Percentiles rank a stretch among this genome's conserved stretches.
These are phyloP conservation scores for Pseudopipra pipra DNA, from an alignment of 2,113 vertebrate species.

Conservation along the genomic window DNA sequence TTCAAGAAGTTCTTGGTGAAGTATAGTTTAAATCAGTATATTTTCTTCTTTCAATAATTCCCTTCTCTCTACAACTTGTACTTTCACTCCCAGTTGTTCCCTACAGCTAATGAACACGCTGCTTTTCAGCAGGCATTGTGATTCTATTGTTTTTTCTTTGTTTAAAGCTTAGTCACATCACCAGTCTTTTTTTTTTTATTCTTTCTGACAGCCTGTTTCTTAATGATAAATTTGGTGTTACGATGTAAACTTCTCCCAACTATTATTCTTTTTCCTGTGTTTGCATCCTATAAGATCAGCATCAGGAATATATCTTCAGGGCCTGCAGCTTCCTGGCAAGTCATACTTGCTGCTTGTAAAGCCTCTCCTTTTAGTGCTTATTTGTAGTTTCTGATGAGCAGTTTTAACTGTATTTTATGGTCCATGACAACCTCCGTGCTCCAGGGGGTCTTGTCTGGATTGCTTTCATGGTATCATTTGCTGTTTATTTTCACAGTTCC, in stretches of 20 bases:
- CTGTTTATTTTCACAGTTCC: background rate
- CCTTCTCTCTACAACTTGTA: background rate
- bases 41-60: background rate
- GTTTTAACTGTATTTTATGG: background rate
- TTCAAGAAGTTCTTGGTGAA: background rate
- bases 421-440: accelerated
- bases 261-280: background rate
- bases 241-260: background rate
- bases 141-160: background rate
- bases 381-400: background rate
- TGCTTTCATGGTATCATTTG: background rate
- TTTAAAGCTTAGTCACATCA: background rate
- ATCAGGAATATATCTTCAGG: background rate
- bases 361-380: background rate
- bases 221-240: background rate
- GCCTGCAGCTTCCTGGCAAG: background rate
- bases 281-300: background rate
- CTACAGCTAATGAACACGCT: background rate
- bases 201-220: background rate
- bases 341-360: background rate
- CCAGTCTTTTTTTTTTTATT: background rate
- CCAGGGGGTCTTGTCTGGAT: background rate
- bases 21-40: background rate
- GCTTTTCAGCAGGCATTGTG: background rate
- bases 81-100: background rate